phyloP scores from a whole-genome alignment of 2,888 invertebrate species.

The Chrysolina haemoptera region DNA sequence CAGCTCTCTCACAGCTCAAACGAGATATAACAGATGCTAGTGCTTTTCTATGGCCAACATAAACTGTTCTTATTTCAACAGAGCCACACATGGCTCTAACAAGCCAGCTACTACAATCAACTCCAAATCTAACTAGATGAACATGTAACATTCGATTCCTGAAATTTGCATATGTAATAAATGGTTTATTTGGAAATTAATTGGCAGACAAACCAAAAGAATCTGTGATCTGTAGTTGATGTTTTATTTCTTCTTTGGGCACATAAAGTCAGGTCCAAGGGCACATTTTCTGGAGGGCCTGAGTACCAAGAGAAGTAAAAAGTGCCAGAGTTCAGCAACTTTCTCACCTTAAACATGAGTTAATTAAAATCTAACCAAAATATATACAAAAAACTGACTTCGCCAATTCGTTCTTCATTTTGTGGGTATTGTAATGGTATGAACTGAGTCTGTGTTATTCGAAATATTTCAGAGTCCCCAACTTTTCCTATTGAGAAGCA shows the following conservation, averaged over 20 bases:
- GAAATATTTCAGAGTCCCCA: constrained; percentile 94
- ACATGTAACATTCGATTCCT: constrained; percentile 96
- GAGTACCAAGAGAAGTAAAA: constrained; percentile 94
- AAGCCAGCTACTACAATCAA: constrained; percentile 93
- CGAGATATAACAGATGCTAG: constrained; percentile 96
- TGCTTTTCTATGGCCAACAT: constrained; percentile 95
- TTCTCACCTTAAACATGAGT: constrained; percentile 73
- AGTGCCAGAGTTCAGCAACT: constrained; percentile 96
- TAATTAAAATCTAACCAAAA: constrained; percentile 1
- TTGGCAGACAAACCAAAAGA: constrained; percentile 84
- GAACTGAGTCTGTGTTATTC: constrained; percentile 93
- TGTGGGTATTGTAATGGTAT: constrained; percentile 86
- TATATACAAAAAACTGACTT: constrained; percentile 66
- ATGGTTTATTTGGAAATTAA: background rate
- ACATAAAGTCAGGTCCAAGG: constrained; percentile 93
- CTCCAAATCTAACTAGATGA: constrained; percentile 91
- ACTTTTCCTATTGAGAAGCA: constrained; percentile 98
- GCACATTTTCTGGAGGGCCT: constrained; percentile 58
- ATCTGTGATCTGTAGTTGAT: constrained; percentile 90
- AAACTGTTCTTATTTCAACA: constrained; percentile 97
- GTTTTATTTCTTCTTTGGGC: constrained; percentile 91
- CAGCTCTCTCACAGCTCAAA: constrained; percentile 97
- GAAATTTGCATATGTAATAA: constrained; percentile 45
- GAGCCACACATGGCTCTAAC: constrained; percentile 97
- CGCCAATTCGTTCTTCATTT: constrained; percentile 75